These are phyloP conservation scores for Beris chalybata DNA, from an alignment of 2,888 invertebrate species.

Conservation along the genomic window DNA sequence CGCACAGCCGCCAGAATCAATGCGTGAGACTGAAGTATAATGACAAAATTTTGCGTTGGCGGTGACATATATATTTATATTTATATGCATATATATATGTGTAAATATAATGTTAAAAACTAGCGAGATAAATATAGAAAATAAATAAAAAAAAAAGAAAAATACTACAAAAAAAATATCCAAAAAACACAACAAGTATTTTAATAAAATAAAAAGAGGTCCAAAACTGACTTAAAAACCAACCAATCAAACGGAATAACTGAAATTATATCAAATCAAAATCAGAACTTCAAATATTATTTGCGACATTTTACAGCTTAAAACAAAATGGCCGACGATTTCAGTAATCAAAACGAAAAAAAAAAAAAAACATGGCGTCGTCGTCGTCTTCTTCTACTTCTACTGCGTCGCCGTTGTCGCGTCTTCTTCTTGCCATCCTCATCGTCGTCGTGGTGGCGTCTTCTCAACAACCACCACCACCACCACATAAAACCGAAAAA, in stretches of 20 bases:
- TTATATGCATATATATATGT: slow-evolving; percentile 9
- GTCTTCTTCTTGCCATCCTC: not conserved
- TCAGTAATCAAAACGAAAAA: too few relatives aligned
- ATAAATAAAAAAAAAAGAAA: slow-evolving; percentile 35
- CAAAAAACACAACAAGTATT: not conserved
- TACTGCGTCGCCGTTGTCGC: not conserved
- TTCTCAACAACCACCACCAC: too few relatives aligned
- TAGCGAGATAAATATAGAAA: slow-evolving; percentile 24
- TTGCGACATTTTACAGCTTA: slow-evolving; percentile 16
- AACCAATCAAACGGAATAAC: too few relatives aligned
- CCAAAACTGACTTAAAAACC: too few relatives aligned
- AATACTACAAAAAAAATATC: slow-evolving; percentile 33
- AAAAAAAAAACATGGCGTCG: too few relatives aligned
- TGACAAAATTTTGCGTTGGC: slow-evolving; percentile 31
- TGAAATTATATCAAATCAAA: slow-evolving; percentile 9
- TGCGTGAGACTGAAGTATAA: slow-evolving; percentile 77
- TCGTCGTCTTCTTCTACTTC: too few relatives aligned
- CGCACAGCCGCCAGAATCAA: slow-evolving; percentile 70
- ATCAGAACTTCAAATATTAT: slow-evolving; percentile 10
- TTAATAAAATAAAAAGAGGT: not conserved
- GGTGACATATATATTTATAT: slow-evolving; percentile 37
- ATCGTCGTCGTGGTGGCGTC: not conserved
- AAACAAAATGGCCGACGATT: not conserved
- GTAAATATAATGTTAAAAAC: slow-evolving; percentile 28
- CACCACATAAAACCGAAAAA: not conserved